Percentiles rank a stretch among this genome's conserved stretches.
phyloP scores from a whole-genome alignment of 2,888 invertebrate species.

The Rhingia rostrata region DNA sequence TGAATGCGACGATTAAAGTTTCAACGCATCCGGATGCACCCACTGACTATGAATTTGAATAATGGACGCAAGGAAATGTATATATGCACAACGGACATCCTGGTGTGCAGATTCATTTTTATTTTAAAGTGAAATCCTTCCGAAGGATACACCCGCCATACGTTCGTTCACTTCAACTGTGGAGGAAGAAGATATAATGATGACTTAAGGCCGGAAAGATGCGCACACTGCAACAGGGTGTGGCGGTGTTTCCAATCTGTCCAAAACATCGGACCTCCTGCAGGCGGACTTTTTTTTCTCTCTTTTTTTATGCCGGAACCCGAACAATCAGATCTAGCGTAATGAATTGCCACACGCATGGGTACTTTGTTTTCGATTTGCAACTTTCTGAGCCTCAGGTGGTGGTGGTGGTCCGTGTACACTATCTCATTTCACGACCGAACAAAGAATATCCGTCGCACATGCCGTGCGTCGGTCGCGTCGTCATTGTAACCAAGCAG shows the following conservation, averaged over 20 bases:
- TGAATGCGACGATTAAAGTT: conserved; percentile 60
- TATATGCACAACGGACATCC: conserved; percentile 1
- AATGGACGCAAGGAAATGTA: conserved; percentile 44
- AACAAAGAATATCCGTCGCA: conserved; percentile 61
- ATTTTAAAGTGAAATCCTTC: background rate
- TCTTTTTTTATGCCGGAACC: conserved; percentile 28
- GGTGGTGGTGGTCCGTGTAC: background rate
- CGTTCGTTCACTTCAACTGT: conserved; percentile 4
- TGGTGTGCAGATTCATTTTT: conserved; percentile 17
- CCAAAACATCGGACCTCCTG: conserved; percentile 30
- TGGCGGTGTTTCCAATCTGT: conserved; percentile 14
- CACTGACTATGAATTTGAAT: conserved; percentile 52
- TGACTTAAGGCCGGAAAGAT: conserved; percentile 52
- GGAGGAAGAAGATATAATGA: conserved; percentile 33
- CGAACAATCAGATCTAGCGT: conserved; percentile 66
- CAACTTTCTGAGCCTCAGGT: conserved; percentile 30
- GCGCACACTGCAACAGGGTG: conserved; percentile 16
- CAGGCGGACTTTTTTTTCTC: conserved; percentile 23
- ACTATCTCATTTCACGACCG: conserved; percentile 21
- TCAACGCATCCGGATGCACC: conserved; percentile 46
- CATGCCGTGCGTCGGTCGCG: conserved; percentile 45
- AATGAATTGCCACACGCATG: conserved; percentile 69
- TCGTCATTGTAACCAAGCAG: conserved; percentile 19
- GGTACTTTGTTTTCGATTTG: conserved; percentile 55
- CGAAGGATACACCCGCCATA: conserved; percentile 13